Conservation (phyloP, 1,140 invertebrate species). For the Semibalanus balanoides region DNA sequence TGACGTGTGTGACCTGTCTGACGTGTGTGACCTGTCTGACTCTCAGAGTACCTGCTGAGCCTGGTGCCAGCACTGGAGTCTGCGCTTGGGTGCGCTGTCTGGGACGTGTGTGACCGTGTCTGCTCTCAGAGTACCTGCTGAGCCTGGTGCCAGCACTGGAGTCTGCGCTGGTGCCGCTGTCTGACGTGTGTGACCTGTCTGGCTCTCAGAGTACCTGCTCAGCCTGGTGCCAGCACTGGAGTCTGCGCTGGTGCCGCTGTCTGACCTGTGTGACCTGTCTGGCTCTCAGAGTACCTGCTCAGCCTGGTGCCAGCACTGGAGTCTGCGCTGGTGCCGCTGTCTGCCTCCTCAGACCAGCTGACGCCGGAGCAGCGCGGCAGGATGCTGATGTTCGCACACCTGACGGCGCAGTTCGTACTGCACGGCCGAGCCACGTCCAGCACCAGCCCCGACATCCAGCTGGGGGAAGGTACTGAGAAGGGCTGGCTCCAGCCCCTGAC, state of each 20-base stretch:
- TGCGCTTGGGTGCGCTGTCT: too few relatives aligned
- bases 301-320: neutral
- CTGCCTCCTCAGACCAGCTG: neutral
- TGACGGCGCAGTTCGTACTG: conserved; percentile 43
- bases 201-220: neutral
- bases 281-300: neutral
- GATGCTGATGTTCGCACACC: conserved; percentile 34
- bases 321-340: neutral
- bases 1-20: too few relatives aligned
- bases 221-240: too few relatives aligned
- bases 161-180: too few relatives aligned
- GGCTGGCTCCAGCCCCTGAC: too few relatives aligned
- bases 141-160: neutral
- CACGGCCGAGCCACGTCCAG: conserved; percentile 54
- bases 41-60: too few relatives aligned
- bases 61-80: too few relatives aligned
- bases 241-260: too few relatives aligned
- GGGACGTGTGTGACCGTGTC: neutral
- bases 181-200: too few relatives aligned
- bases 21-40: too few relatives aligned
- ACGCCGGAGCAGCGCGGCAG: neutral
- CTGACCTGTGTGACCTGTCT: too few relatives aligned
- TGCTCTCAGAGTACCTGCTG: neutral
- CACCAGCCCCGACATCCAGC: conserved; percentile 28
- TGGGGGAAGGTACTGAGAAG: conserved; percentile 17